Evolutionary conservation across 1,140 invertebrate species (phyloP).

Genomic region (Drosophila ironensis): DNA sequence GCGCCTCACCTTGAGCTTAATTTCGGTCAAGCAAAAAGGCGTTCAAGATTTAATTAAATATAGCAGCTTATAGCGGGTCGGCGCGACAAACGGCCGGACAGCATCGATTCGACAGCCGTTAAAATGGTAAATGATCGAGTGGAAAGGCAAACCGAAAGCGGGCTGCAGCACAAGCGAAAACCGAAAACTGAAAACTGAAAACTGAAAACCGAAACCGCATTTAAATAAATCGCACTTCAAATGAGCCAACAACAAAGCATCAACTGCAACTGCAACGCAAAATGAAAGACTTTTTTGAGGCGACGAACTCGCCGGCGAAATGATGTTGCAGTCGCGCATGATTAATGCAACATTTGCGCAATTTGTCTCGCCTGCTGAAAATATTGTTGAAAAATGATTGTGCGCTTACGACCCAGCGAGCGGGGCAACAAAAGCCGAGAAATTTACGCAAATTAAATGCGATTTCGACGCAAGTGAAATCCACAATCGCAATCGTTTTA

Average conservation of each 20-base stretch:
- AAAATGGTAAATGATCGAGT: conserved; percentile 27
- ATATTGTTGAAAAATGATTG: no score
- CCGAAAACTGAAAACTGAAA: not conserved
- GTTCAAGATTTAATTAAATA: conserved; percentile 73
- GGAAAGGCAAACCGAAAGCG: conserved; percentile 6
- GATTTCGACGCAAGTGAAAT: conserved; percentile 58
- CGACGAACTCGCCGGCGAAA: conserved; percentile 49
- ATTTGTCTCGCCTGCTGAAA: conserved; percentile 54
- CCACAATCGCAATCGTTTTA: conserved; percentile 9
- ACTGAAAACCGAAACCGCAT: conserved; percentile 27
- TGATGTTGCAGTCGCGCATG: conserved; percentile 29
- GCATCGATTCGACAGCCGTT: conserved; percentile 34
- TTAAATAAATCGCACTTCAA: conserved; percentile 68
- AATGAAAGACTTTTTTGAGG: conserved; percentile 74
- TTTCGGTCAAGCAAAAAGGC: conserved; percentile 70
- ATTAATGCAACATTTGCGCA: conserved; percentile 70
- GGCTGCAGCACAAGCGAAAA: not conserved
- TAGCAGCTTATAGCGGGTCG: conserved; percentile 32
- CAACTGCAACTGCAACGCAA: no score
- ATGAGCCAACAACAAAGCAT: no score
- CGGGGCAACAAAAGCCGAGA: conserved; percentile 25
- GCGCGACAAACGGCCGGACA: conserved; percentile 14
- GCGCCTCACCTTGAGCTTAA: conserved; percentile 72
- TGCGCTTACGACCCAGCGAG: no score
- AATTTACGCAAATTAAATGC: conserved; percentile 70